Evolutionary conservation across 2,888 invertebrate species (phyloP), one percentile per base, ranked within the genome.

Genomic region (Campopleginae sp.): DNA sequence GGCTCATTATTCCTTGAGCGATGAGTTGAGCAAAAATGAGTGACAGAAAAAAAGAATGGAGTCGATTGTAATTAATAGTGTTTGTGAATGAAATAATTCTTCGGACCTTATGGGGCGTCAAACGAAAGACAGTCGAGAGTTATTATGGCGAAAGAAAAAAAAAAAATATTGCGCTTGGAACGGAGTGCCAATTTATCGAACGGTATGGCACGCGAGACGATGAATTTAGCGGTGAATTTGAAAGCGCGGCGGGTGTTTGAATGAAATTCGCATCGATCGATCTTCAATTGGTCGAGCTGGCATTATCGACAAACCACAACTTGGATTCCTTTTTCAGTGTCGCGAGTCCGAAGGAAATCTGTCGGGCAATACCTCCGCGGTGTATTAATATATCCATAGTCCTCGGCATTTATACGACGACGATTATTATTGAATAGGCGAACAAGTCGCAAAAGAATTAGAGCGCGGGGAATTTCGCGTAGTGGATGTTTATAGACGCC

Each of bases 271-370:
- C 65, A 76, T 38, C 84, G 84, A 84, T 80, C 71, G 80, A 84
- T 84, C 84, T 71, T 51, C 65, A 46, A 71, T 76, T 46, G 27
- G 51, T 71, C 80, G 38, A 63, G 80, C 27, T 5, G 71, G n/a
- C 27, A 42, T 48, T 46, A 66, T 61, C 14, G 63, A 42, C 74
- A 61, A 61, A 81, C 76, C 42, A 44, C 17, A 33, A 68, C 79
- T 72, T 65, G 27, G 75, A 79, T 85, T 81, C 83, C 83, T 76
- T 85, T 81, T 83, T 76, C 85, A 85, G 81, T 77, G 68, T 81
- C 75, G 80, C 75, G 80, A 70, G 51, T 80, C 48, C 70, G 42
- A 44, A 54, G 75, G 58, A 75, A 12, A n/a, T n/a, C 33, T 31
- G 65, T n/a, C 23, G 46, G 48, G 33, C 27, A 42, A 65, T 48